Evolutionary conservation across 2,888 invertebrate species (phyloP).

Genomic region (Pristionchus arcanus): DNA sequence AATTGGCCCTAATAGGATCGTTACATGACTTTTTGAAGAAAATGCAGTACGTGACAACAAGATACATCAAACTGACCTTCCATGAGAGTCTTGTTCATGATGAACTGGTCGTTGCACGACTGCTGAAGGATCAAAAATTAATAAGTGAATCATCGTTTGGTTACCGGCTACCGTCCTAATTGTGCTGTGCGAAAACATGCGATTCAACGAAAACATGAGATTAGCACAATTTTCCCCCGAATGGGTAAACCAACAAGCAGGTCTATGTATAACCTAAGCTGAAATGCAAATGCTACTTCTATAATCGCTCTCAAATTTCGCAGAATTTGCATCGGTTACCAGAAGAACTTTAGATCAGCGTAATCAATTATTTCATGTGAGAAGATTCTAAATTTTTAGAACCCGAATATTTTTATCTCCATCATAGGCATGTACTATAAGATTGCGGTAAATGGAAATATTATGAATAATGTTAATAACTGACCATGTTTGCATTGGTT

Average conservation of each 20-base stretch:
- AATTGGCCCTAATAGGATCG: neutral
- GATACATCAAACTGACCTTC: neutral
- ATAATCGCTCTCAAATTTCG: no score
- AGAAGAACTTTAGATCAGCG: no score
- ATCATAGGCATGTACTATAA: no score
- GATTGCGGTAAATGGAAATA: no score
- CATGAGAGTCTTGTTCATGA: constrained; percentile 37
- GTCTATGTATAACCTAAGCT: no score
- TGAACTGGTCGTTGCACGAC: neutral
- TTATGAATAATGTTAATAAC: neutral
- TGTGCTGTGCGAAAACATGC: neutral
- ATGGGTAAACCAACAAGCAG: no score
- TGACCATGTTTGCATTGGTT: neutral
- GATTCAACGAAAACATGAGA: neutral
- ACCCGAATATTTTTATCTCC: no score
- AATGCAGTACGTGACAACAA: neutral
- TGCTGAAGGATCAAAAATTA: neutral
- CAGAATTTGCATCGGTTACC: no score
- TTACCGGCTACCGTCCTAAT: neutral
- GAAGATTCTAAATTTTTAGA: no score
- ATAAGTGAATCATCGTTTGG: neutral
- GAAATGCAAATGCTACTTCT: no score
- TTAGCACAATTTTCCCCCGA: neutral
- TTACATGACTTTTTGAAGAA: neutral
- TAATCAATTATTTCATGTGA: no score